These are phyloP conservation scores for Pelobates cultripes DNA, from an alignment of 2,797 vertebrate genomes.

Conservation along the genomic window DNA sequence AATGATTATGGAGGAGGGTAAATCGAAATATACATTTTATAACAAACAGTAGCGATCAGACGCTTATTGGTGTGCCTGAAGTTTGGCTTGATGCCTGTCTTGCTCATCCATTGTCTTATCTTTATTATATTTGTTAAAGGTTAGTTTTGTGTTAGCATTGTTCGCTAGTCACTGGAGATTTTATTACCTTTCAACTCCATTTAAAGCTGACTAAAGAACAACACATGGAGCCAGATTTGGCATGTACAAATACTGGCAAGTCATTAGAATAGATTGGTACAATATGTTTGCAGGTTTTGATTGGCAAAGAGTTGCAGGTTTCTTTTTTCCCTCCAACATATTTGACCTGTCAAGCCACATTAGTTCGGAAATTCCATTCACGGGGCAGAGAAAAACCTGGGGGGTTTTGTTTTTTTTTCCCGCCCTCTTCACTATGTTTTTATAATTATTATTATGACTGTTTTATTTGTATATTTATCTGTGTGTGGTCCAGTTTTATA, in stretches of 20 bases:
- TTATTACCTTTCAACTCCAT: conserved; percentile 39
- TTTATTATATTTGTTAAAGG: conserved; percentile 31
- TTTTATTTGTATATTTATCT: background rate
- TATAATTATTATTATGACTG: no score
- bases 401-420: background rate
- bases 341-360: conserved; percentile 52
- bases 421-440: background rate
- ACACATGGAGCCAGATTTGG: conserved; percentile 28
- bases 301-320: conserved; percentile 50
- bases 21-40: no score
- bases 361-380: conserved; percentile 48
- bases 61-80: no score
- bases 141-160: conserved; percentile 17
- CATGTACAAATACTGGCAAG: conserved; percentile 33
- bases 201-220: conserved; percentile 40
- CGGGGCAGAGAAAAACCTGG: conserved; percentile 5
- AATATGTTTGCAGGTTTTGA: conserved; percentile 54
- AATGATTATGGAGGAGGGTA: no score
- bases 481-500: conserved; percentile 15
- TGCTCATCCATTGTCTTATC: conserved; percentile 7
- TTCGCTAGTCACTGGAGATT: conserved; percentile 32
- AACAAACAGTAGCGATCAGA: no score
- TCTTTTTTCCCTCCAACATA: conserved; percentile 30
- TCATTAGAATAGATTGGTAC: conserved; percentile 48
- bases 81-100: background rate